Conservation (phyloP, 2,888 invertebrate genomes). For the Conchocele bisecta region DNA sequence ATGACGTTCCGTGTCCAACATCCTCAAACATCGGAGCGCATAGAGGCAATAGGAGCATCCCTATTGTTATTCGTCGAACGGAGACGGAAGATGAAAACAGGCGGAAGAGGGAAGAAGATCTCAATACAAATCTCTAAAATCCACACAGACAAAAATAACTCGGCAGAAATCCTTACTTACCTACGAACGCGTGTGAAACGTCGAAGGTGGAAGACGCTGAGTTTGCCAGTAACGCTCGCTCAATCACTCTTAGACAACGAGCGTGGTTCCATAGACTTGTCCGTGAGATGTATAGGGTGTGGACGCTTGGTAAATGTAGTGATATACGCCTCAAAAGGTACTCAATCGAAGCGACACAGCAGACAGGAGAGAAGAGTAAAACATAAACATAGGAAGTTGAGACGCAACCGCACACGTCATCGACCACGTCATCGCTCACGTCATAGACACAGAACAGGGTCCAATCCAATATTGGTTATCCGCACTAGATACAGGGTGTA, state of each 20-base stretch:
- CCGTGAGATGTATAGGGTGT: constrained; percentile 51
- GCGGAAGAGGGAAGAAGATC: constrained; percentile 53
- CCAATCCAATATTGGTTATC: too few relatives aligned
- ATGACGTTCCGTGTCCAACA: constrained; percentile 24
- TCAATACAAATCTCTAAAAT: constrained; percentile 32
- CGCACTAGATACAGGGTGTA: too few relatives aligned
- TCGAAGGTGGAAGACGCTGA: constrained; percentile 46
- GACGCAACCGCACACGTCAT: too few relatives aligned
- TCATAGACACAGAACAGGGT: too few relatives aligned
- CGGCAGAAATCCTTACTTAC: constrained; percentile 27
- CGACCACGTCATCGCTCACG: too few relatives aligned
- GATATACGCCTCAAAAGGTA: not conserved
- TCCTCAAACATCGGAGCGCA: not conserved
- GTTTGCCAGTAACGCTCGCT: constrained; percentile 45
- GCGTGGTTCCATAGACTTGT: constrained; percentile 25
- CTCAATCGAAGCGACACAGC: too few relatives aligned
- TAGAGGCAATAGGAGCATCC: constrained; percentile 44
- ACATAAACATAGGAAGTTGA: too few relatives aligned
- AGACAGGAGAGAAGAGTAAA: too few relatives aligned
- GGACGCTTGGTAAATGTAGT: constrained; percentile 50
- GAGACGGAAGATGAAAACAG: constrained; percentile 33
- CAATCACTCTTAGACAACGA: constrained; percentile 36
- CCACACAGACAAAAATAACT: not conserved
- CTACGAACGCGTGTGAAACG: constrained; percentile 46
- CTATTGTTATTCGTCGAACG: constrained; percentile 40